phyloP scores from a whole-genome alignment of 2,113 vertebrate species.

The Menura novaehollandiae region DNA sequence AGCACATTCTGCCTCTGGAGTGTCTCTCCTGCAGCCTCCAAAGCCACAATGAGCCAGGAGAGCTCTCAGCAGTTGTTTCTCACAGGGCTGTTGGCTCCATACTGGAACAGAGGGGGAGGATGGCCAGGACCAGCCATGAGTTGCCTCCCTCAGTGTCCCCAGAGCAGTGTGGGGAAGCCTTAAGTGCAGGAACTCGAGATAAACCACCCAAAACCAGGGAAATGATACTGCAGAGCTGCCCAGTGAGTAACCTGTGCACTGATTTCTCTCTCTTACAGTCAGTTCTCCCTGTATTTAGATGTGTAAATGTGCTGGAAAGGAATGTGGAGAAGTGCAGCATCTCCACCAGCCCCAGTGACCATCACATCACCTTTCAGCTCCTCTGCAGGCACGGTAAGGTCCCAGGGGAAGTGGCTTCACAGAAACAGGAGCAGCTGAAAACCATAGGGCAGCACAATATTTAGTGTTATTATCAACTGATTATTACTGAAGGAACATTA shows the following conservation, averaged over 20 bases:
- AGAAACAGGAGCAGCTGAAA: not conserved
- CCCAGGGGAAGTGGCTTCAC: not conserved
- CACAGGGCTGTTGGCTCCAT: not conserved
- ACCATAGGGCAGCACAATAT: not conserved
- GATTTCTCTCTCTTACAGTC: slow-evolving; percentile 64
- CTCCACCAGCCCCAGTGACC: slow-evolving; percentile 53
- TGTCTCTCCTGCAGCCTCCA: not conserved
- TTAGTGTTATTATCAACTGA: not conserved
- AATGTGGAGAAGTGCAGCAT: slow-evolving; percentile 87
- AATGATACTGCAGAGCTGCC: not conserved
- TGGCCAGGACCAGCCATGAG: not conserved
- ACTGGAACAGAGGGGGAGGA: not conserved
- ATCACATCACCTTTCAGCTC: slow-evolving; percentile 80
- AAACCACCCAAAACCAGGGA: not conserved
- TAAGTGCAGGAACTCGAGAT: not conserved
- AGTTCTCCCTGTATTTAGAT: slow-evolving; percentile 87
- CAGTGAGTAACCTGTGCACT: not conserved
- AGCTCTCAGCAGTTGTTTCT: not conserved
- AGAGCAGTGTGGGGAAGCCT: not conserved
- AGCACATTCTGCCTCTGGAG: not conserved
- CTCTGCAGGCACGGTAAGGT: slow-evolving; percentile 88
- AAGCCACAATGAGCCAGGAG: not conserved
- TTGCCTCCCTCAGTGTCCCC: not conserved
- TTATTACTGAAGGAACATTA: not conserved
- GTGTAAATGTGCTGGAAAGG: slow-evolving; percentile 79